Percentiles rank a stretch among this genome's conserved stretches.
phyloP scores from a whole-genome alignment of 1,140 invertebrate genomes.

The Monochamus saltuarius region DNA sequence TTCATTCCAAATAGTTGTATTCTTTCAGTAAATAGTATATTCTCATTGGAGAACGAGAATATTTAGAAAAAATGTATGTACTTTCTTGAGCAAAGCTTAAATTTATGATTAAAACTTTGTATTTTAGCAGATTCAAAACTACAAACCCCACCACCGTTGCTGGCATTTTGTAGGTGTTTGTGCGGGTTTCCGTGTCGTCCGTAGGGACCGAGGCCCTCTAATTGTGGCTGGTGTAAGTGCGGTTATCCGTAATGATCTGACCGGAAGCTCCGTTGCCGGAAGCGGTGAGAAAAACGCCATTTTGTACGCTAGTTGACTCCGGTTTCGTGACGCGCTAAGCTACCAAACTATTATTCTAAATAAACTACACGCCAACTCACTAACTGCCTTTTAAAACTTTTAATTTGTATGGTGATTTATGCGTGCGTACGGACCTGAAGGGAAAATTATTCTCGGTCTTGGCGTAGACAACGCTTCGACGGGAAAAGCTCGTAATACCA shows the following conservation, averaged over 20 bases:
- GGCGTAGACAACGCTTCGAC: no score
- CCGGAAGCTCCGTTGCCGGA: slow-evolving; percentile 48
- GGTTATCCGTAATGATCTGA: slow-evolving; percentile 51
- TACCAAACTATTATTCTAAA: slow-evolving; percentile 48
- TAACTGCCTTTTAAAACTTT: slow-evolving; percentile 39
- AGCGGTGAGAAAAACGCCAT: slow-evolving; percentile 54
- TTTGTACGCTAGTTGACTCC: slow-evolving; percentile 53
- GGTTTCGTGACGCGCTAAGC: slow-evolving; percentile 46
- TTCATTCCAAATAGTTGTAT: no score
- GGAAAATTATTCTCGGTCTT: no score
- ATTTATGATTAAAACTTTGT: no score
- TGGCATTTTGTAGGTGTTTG: neutral
- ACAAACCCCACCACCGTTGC: neutral
- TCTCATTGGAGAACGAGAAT: no score
- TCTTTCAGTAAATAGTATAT: no score
- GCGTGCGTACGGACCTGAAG: neutral
- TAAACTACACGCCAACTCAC: slow-evolving; percentile 43
- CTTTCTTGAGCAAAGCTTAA: no score
- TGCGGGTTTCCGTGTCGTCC: slow-evolving; percentile 3
- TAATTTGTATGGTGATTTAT: slow-evolving; percentile 40
- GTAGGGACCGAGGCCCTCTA: slow-evolving; percentile 11
- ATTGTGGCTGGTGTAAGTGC: slow-evolving; percentile 34
- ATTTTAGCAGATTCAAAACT: no score
- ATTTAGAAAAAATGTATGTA: no score
- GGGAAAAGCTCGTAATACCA: no score